phyloP scores from a whole-genome alignment of 2,888 invertebrate genomes.

The Calameuta idolon region DNA sequence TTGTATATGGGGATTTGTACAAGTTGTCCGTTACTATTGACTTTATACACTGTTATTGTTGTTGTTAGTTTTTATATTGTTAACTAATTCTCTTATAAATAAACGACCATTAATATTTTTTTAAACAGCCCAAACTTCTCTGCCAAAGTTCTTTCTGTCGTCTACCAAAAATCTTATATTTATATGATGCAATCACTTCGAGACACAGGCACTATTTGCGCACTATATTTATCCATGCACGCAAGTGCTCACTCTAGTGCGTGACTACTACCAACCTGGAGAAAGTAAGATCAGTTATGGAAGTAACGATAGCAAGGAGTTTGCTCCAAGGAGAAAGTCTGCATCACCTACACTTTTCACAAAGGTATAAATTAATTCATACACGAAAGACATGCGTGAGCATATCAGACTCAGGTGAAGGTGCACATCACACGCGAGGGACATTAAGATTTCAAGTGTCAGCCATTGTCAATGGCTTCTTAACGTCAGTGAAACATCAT shows the following conservation, averaged over 20 bases:
- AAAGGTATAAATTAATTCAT: slow-evolving; percentile 36
- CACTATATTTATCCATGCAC: not conserved
- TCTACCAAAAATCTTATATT: not conserved
- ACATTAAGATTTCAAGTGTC: not conserved
- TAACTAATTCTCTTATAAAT: slow-evolving; percentile 61
- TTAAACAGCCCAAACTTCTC: slow-evolving; percentile 35
- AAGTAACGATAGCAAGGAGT: slow-evolving; percentile 37
- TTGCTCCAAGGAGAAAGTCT: slow-evolving; percentile 45
- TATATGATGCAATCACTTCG: not conserved
- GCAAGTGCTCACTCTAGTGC: slow-evolving; percentile 12
- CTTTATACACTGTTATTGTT: not conserved
- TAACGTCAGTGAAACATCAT: not conserved
- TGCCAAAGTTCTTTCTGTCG: not conserved
- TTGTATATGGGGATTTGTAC: slow-evolving; percentile 22
- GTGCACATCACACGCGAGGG: not conserved
- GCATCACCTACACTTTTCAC: slow-evolving; percentile 36
- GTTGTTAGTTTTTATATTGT: slow-evolving; percentile 49
- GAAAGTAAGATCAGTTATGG: slow-evolving; percentile 45
- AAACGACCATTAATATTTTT: slow-evolving; percentile 60
- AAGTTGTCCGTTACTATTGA: slow-evolving; percentile 16
- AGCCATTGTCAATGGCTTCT: not conserved
- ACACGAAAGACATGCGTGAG: not conserved
- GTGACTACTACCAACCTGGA: slow-evolving; percentile 32
- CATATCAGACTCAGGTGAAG: not conserved
- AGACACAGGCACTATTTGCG: not conserved